Percentiles rank a stretch among this genome's conserved stretches.
phyloP scores from a whole-genome alignment of 2,888 invertebrate species.

The Amiota minor region DNA sequence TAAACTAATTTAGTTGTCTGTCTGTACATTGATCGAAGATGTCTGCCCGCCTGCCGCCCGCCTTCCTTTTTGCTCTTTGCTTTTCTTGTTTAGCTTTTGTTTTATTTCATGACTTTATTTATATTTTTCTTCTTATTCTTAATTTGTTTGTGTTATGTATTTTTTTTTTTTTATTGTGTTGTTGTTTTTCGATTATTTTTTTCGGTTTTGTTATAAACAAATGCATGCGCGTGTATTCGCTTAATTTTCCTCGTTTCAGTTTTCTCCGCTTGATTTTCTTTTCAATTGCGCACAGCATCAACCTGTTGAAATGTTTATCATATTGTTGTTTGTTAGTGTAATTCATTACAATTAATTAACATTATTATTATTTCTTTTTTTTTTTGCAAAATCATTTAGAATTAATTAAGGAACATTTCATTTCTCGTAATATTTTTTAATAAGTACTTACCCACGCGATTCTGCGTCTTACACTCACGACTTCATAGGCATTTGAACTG shows the following conservation, averaged over 20 bases:
- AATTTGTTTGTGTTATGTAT: too few relatives aligned
- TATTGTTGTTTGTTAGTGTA: background rate
- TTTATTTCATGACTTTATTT: slow-evolving; percentile 1
- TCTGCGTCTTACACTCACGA: slow-evolving; percentile 41
- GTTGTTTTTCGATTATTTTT: slow-evolving; percentile 42
- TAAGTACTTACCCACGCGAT: slow-evolving; percentile 38
- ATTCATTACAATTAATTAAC: too few relatives aligned
- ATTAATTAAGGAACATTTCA: background rate
- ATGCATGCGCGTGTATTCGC: slow-evolving; percentile 46
- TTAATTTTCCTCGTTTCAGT: slow-evolving; percentile 5
- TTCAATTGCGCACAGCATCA: slow-evolving; percentile 39
- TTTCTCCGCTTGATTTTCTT: background rate
- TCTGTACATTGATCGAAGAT: too few relatives aligned
- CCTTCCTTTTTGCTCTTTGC: background rate
- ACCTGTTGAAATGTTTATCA: slow-evolving; percentile 54
- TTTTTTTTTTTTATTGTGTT: slow-evolving; percentile 33
- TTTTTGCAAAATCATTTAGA: slow-evolving; percentile 13
- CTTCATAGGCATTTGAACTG: slow-evolving; percentile 54
- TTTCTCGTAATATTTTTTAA: slow-evolving; percentile 33
- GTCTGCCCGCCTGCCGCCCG: too few relatives aligned
- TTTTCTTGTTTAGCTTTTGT: slow-evolving; percentile 23
- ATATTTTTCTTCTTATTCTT: slow-evolving; percentile 10
- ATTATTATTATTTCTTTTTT: background rate
- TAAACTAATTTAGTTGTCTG: too few relatives aligned
- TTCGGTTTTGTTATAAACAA: slow-evolving; percentile 50